Base-by-base conservation (phyloP, 2,888 invertebrate genomes). In the Caenorhabditis sp. region DNA sequence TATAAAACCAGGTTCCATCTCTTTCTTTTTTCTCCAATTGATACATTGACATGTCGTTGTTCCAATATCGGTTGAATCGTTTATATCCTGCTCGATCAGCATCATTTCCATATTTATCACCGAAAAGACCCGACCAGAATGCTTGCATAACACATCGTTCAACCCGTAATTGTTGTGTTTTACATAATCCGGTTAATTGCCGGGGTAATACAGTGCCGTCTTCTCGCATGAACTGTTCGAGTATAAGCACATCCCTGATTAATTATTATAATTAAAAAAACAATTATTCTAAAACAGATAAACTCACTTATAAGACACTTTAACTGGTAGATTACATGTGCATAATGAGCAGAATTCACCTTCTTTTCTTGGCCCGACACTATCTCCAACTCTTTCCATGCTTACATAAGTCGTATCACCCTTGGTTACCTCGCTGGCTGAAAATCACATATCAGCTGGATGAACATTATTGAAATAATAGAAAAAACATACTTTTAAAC, bases 31-130 rank as follows among this genome's bases (percentile, higher is more conserved):
- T 76, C 56, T 80, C 67, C 60, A 84, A 72, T 26, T 73, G 71
- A 67, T 84, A 86, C 85, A 86, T 85, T 43, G 80, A 80, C 82
- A 80, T 80, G 67, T 87, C 86, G 63, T 84, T 69, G 25, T 84
- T 77, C 86, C 86, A 86, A 70, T 85, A 84, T 54, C 80, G 70
- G 56, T 84, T 84, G 69, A 87, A 86, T 36, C 85, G 76, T 60
- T 86, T 85, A 69, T 85, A 86, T 14, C 86, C 86, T 17, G 83
- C 78, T 52, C 85, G 78, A 59, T 87, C 86, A 56, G 84, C 81
- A 31, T 84, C 82, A 5, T 80, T 78, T 25, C 84, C 78, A 2
- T 82, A 87, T 52, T 80, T 77, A 49, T 87, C 83, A 92, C 92
- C 85, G 60, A 87, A 87, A 17, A 87, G 75, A 0, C 87, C 87